Percentiles rank a stretch among this genome's conserved stretches.
Conservation (phyloP, 2,113 vertebrate species). For the human (Homo sapiens) region GRCh38 chr1:27043001-27043500, state of each 20-base stretch:
- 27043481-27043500: no score
- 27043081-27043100: neutral
- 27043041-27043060: neutral
- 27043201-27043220: neutral
- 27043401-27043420: no score
- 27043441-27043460: no score
- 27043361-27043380: no score
- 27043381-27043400: no score
- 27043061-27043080: neutral
- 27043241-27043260: no score
- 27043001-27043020: neutral
- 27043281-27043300: neutral
- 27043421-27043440: no score
- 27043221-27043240: neutral
- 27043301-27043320: neutral
- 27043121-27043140: neutral
- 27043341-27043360: no score
- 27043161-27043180: neutral
- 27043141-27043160: neutral
- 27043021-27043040: neutral
- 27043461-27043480: no score
- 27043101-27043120: neutral
- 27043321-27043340: no score
- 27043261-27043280: neutral
- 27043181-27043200: neutral